These are phyloP conservation scores for Papilio demoleus DNA, from an alignment of 2,888 invertebrate genomes.

Conservation along the genomic window DNA sequence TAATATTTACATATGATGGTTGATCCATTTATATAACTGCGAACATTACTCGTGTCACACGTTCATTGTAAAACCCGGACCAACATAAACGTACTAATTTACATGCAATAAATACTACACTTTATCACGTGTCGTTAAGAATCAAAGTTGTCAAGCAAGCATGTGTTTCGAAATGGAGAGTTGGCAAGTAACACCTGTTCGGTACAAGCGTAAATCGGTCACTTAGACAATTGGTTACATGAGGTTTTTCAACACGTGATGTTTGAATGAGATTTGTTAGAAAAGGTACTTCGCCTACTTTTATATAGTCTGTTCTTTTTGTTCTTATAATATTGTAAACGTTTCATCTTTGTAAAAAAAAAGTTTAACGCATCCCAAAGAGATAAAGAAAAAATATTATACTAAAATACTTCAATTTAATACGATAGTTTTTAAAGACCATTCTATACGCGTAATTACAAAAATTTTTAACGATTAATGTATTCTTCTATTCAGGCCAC, in stretches of 20 bases:
- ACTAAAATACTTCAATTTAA: no score
- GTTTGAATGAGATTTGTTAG: slow-evolving; percentile 12
- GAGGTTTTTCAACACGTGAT: slow-evolving; percentile 35
- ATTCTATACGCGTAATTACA: no score
- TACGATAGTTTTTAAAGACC: no score
- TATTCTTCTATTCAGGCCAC: no score
- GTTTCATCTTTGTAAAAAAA: no score
- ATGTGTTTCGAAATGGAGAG: slow-evolving; percentile 43
- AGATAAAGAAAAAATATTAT: no score
- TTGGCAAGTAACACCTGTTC: slow-evolving; percentile 55
- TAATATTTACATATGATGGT: slow-evolving; percentile 11
- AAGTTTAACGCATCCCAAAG: no score
- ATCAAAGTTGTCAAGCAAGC: slow-evolving; percentile 20
- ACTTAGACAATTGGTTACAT: slow-evolving; percentile 44
- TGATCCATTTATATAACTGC: slow-evolving; percentile 38
- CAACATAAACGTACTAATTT: slow-evolving; percentile 36
- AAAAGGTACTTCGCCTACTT: neutral
- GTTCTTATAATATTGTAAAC: neutral
- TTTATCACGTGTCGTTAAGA: slow-evolving; percentile 32
- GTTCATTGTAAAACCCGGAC: slow-evolving; percentile 26
- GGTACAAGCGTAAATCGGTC: slow-evolving; percentile 45
- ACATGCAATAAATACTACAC: slow-evolving; percentile 30
- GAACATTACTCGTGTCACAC: slow-evolving; percentile 33
- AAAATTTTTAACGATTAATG: no score
- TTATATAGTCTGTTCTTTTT: neutral